A percentile compares a stretch with the other conserved stretches of the same genome.
Conservation (phyloP, 2,888 invertebrate genomes). For the Pollenia angustigena region DNA sequence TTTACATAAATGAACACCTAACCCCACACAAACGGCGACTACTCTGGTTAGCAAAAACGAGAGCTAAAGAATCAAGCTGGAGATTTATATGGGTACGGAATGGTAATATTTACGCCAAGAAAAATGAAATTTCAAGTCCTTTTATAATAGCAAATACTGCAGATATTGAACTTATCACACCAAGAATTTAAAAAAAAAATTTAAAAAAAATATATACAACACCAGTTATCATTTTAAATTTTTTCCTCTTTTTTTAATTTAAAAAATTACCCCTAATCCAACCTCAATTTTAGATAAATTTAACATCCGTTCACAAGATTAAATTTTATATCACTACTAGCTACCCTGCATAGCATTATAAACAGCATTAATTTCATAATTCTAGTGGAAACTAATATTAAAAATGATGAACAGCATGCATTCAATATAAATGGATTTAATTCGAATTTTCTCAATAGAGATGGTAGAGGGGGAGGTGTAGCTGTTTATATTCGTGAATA, state of each 20-base stretch:
- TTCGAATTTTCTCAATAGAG: neutral
- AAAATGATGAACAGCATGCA: neutral
- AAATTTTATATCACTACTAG: neutral
- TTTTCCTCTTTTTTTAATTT: too few species aligned
- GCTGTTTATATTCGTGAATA: constrained; percentile 2
- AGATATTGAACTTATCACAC: constrained; percentile 2
- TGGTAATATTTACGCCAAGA: constrained; percentile 14
- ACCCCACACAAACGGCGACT: neutral
- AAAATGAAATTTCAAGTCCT: neutral
- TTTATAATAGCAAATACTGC: neutral
- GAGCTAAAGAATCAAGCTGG: neutral
- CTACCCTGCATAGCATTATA: neutral
- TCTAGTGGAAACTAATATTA: constrained; percentile 17
- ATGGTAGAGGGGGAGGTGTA: constrained; percentile 7
- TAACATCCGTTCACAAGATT: constrained; percentile 1
- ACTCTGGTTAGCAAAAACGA: neutral
- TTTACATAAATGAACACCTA: neutral
- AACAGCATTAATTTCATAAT: neutral
- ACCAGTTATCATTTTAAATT: too few species aligned
- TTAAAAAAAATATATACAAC: too few species aligned
- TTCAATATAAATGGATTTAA: neutral
- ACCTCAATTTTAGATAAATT: neutral
- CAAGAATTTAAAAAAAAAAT: neutral
- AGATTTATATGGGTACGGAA: constrained; percentile 14
- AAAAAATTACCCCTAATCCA: too few species aligned